Base-by-base conservation (phyloP, 1,140 invertebrate genomes). In the Archivesica marissinica region DNA sequence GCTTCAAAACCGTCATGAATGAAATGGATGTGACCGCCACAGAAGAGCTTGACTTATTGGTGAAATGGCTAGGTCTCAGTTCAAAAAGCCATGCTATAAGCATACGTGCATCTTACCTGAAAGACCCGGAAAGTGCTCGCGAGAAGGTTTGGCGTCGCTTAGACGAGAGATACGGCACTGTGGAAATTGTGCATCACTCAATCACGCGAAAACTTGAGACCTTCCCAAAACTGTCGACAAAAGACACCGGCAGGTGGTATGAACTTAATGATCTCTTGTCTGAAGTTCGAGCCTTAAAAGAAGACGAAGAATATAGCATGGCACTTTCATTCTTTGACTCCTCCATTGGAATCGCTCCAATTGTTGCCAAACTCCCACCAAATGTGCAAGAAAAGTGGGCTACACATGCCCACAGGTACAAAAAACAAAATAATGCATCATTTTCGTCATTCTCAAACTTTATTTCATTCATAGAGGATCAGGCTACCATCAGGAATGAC, bases 361-460 rank as follows among this genome's bases (percentile, higher is more conserved):
- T 88, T 13, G 76, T 88, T 1, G 56, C 15, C 28, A 88, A 88
- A 54, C 76, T 90, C 11, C 83, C 86, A 28, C 28, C 39, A 13
- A 15, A 2, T 15, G 2, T 89, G 0, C 85, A 89, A 47, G 74
- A 68, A 15, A 89, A 88, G 75, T 89, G 86, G 87, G 87, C 44
- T 23, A 47, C 38, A 23, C 25, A 39, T 15, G 87, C 85, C 25
- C 3, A 44, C 0, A 80, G 72, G 9, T 87, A 88, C 54, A 89
- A 88, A 52, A 39, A 30, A 28, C 72, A 38, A 44, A 23, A 85
- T 64, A 23, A 78, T 50, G 68, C 66, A 9, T 1, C 68, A 30
- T 88, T 81, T 72, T 87, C 88, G 39, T 85, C 85, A 11, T 88
- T 88, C 56, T 39, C 38, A 0, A 33, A 70, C 11, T 86, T 89